These are phyloP conservation scores for Acanthopleura granulata DNA, from an alignment of 2,888 invertebrate genomes.

Conservation along the genomic window DNA sequence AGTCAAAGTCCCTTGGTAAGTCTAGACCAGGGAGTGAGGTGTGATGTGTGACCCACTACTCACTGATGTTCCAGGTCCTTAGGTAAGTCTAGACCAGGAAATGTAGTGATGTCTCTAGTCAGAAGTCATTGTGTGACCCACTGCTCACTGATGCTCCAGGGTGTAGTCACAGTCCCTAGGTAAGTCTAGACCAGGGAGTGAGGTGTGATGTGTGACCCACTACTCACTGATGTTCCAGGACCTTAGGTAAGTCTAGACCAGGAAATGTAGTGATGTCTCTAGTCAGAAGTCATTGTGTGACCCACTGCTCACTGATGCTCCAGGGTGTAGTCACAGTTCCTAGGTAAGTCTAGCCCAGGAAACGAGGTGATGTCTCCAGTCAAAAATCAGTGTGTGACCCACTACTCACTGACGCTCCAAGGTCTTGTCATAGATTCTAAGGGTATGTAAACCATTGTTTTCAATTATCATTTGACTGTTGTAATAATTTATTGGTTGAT, in stretches of 20 bases:
- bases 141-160: conserved; percentile 75
- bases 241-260: too few relatives aligned
- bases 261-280: conserved; percentile 2
- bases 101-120: conserved; percentile 72
- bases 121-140: conserved; percentile 76
- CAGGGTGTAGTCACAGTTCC: not conserved
- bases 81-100: too few relatives aligned
- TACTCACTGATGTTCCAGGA: too few relatives aligned
- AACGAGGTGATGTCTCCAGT: not conserved
- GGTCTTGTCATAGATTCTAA: not conserved
- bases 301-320: not conserved
- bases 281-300: not conserved
- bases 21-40: too few relatives aligned
- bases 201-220: not conserved
- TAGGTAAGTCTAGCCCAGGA: not conserved
- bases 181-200: too few relatives aligned
- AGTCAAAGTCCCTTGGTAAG: not conserved
- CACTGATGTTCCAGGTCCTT: too few relatives aligned
- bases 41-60: not conserved
- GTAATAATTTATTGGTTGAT: too few relatives aligned
- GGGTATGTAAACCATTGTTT: too few relatives aligned
- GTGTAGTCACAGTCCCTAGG: conserved; percentile 58
- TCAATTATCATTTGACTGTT: too few relatives aligned
- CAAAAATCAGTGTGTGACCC: not conserved
- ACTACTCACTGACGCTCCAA: not conserved